These are phyloP conservation scores for Semotilus atromaculatus DNA, from an alignment of 2,797 vertebrate species.

Conservation along the genomic window DNA sequence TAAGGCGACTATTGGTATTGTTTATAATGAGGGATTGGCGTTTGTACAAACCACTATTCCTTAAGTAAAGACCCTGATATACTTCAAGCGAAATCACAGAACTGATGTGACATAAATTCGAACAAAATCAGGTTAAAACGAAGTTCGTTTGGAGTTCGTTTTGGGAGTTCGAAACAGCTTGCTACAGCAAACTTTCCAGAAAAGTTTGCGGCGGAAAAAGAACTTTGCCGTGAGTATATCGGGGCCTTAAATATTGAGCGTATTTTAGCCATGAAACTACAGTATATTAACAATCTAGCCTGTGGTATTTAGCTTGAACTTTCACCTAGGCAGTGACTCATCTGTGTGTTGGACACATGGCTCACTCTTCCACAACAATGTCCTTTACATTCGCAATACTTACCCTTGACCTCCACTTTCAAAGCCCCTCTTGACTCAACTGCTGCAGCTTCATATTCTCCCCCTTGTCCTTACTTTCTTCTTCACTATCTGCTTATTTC, in stretches of 20 bases:
- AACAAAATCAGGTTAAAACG: too few relatives aligned
- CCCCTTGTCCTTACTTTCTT: background rate
- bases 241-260: background rate
- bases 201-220: background rate
- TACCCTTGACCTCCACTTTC: slow-evolving; percentile 34
- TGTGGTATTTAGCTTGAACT: slow-evolving; percentile 18
- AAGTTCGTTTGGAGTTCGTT: background rate
- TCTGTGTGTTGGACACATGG: background rate
- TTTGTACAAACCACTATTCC: background rate
- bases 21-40: background rate
- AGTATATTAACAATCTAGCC: background rate
- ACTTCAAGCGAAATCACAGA: background rate
- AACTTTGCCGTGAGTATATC: background rate
- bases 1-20: background rate
- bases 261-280: background rate
- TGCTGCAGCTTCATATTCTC: slow-evolving; percentile 16
- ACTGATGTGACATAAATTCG: too few relatives aligned
- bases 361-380: slow-evolving; percentile 48
- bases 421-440: slow-evolving; percentile 49
- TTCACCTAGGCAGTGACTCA: slow-evolving; percentile 7
- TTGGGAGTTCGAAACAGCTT: background rate
- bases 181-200: background rate
- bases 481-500: background rate
- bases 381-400: slow-evolving; percentile 45
- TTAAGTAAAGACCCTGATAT: background rate